A percentile compares a stretch with the other conserved stretches of the same genome.
Conservation (phyloP, 2,113 vertebrate species). For the Saccopteryx leptura region DNA sequence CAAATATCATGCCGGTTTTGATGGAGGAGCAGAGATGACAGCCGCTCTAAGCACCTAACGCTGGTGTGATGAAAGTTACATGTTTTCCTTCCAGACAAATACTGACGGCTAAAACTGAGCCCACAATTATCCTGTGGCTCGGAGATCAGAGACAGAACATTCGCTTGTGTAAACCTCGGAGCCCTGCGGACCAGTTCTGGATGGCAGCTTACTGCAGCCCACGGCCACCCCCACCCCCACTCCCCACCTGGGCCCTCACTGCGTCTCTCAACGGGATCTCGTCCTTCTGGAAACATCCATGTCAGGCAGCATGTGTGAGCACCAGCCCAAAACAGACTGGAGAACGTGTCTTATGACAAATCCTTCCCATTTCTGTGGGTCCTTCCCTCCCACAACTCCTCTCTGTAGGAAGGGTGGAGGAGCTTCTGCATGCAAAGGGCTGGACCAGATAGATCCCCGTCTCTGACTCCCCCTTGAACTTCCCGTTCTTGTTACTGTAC, state of each 20-base stretch:
- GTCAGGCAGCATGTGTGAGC: background rate
- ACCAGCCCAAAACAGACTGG: background rate
- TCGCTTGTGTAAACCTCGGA: background rate
- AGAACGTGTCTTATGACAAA: background rate
- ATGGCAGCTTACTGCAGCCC: background rate
- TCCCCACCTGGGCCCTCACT: background rate
- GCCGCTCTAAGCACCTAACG: background rate
- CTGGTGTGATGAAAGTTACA: background rate
- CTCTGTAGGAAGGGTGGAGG: background rate
- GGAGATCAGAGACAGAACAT: background rate
- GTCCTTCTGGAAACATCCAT: background rate
- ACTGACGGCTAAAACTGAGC: background rate
- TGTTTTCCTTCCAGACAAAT: slow-evolving; percentile 15
- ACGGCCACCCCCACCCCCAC: no score
- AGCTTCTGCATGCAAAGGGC: background rate
- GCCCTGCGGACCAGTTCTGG: background rate
- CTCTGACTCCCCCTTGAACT: background rate
- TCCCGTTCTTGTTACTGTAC: background rate
- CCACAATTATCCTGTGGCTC: background rate
- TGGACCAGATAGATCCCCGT: background rate
- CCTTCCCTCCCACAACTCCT: background rate
- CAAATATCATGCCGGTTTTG: background rate
- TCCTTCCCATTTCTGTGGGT: background rate
- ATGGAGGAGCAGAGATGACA: background rate
- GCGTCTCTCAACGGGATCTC: background rate